phyloP scores from a whole-genome alignment of 2,113 vertebrate species.

The Phodopus roborovskii region DNA sequence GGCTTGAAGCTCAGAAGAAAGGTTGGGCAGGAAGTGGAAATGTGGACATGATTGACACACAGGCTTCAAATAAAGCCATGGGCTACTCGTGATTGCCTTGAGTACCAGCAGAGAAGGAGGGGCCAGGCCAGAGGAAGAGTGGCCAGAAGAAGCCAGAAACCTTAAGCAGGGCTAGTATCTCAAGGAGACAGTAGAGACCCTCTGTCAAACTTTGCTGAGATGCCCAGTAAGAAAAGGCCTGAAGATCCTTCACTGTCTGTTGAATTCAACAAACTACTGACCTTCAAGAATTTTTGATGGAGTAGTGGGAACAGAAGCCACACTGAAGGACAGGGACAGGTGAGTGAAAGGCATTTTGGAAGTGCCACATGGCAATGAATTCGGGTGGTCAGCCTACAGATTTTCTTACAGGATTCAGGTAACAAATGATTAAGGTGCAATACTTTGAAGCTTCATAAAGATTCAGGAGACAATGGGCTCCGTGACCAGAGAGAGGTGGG shows the following conservation, averaged over 20 bases:
- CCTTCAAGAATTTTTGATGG: background rate
- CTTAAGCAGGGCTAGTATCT: background rate
- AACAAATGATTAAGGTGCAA: background rate
- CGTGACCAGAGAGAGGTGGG: background rate
- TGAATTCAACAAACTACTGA: background rate
- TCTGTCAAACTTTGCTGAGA: background rate
- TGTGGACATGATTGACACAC: background rate
- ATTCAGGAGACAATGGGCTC: background rate
- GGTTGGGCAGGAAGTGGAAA: background rate
- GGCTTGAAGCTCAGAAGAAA: conserved; percentile 37
- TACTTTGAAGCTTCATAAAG: background rate
- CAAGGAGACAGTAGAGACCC: background rate
- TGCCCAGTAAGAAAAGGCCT: background rate
- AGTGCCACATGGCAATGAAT: background rate
- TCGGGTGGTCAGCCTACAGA: background rate
- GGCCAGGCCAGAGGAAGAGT: background rate
- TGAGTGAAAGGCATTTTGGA: background rate
- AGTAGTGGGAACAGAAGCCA: background rate
- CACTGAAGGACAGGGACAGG: background rate
- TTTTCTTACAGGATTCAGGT: background rate
- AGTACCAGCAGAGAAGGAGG: background rate
- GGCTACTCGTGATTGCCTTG: background rate
- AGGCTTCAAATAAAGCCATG: background rate
- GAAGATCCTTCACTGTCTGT: background rate
- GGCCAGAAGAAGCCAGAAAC: background rate